Evolutionary conservation across 2,888 invertebrate genomes (phyloP).

Genomic region (Auanema freiburgensis): DNA sequence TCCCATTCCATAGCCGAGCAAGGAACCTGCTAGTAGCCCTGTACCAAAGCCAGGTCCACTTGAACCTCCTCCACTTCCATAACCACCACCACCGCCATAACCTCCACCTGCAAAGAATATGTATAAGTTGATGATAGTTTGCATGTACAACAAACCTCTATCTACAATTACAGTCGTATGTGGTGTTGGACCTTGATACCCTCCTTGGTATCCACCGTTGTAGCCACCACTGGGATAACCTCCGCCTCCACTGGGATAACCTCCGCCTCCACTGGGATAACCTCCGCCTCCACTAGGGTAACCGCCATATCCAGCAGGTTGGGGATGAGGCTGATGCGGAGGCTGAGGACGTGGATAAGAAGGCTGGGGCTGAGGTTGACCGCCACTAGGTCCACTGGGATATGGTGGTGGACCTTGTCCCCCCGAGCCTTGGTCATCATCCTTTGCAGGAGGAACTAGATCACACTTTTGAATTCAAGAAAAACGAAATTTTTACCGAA

Average conservation of each 20-base stretch:
- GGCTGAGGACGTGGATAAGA: too few species aligned
- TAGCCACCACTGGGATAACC: neutral
- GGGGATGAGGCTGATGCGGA: too few species aligned
- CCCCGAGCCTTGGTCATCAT: conserved; percentile 14
- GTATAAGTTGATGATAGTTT: neutral
- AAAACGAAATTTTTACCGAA: neutral
- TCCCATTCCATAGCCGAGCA: conserved; percentile 48
- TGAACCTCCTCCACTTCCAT: conserved; percentile 27
- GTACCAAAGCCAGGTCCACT: conserved; percentile 47
- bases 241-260: conserved; percentile 28
- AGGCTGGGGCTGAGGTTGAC: conserved; percentile 21
- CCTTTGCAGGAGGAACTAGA: conserved; percentile 56
- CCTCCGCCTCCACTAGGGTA: conserved; percentile 15
- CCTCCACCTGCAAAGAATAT: neutral
- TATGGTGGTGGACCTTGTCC: conserved; percentile 27
- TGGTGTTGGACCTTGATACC: conserved; percentile 1
- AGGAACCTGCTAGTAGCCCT: conserved; percentile 52
- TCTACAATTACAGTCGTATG: conserved; percentile 44
- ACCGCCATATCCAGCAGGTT: conserved; percentile 12
- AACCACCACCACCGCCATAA: conserved; percentile 17
- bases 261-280: conserved; percentile 23
- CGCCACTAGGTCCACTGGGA: conserved; percentile 8
- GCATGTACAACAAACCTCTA: conserved; percentile 8
- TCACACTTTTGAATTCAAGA: conserved; percentile 10
- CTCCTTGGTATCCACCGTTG: too few species aligned